Conservation (phyloP, 2,797 vertebrate genomes). For the Xiphophorus birchmanni region DNA sequence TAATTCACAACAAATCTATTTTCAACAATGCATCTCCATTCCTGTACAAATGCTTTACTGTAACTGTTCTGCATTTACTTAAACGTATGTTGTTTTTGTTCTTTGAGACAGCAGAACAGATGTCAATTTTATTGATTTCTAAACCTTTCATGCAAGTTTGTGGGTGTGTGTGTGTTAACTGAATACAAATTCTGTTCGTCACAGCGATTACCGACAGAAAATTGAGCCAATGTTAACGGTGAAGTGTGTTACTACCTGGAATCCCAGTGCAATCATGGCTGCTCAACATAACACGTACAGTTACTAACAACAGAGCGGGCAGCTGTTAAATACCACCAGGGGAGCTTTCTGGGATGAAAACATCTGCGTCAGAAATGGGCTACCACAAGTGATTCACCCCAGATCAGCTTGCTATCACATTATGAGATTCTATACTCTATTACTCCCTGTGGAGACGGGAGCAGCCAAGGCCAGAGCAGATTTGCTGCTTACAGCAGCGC, state of each 20-base stretch:
- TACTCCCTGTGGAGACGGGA: conserved; percentile 29
- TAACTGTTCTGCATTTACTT: conserved; percentile 15
- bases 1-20: background rate
- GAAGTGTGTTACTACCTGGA: conserved; percentile 2
- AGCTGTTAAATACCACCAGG: conserved; percentile 15
- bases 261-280: background rate
- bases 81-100: conserved; percentile 14
- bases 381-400: conserved; percentile 35
- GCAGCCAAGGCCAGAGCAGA: conserved; percentile 32
- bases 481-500: conserved; percentile 28
- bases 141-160: conserved; percentile 14
- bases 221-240: conserved; percentile 7
- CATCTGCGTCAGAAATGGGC: conserved; percentile 29
- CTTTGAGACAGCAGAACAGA: conserved; percentile 12
- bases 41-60: background rate
- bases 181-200: conserved; percentile 28
- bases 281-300: background rate
- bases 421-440: conserved; percentile 32
- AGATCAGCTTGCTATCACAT: conserved; percentile 51
- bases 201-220: conserved; percentile 25
- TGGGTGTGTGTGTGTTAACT: background rate
- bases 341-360: conserved; percentile 23
- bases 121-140: conserved; percentile 27
- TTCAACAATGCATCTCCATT: background rate
- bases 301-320: conserved; percentile 17